phyloP scores from a whole-genome alignment of 2,113 vertebrate species.

The Apteryx mantelli region DNA sequence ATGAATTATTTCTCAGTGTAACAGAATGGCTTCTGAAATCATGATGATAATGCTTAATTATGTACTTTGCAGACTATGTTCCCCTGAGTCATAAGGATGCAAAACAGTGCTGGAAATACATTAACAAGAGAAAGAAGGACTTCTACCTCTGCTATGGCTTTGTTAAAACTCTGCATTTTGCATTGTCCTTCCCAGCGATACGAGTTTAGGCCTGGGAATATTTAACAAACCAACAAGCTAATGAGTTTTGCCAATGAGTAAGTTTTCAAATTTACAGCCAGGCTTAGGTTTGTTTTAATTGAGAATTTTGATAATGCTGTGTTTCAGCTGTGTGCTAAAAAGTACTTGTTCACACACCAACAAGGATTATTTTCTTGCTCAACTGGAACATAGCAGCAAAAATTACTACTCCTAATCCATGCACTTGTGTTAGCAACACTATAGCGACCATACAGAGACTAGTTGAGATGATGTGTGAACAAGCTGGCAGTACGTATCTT shows the following conservation, averaged over 20 bases:
- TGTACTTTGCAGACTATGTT: not conserved
- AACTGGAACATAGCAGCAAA: not conserved
- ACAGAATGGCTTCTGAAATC: conserved; percentile 31
- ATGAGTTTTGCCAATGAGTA: not conserved
- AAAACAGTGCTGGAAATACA: conserved; percentile 27
- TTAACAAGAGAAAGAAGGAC: conserved; percentile 17
- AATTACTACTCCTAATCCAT: not conserved
- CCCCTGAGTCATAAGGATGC: conserved; percentile 55
- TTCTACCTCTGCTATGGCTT: not conserved
- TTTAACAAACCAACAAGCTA: conserved; percentile 15
- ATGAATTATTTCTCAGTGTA: conserved; percentile 1
- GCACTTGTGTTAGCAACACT: not conserved
- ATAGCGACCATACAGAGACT: not conserved
- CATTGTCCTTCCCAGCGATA: not conserved
- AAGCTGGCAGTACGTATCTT: not conserved
- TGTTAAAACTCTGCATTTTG: conserved; percentile 23
- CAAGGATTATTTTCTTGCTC: not conserved
- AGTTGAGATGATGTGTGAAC: not conserved
- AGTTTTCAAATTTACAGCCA: not conserved
- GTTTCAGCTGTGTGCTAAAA: not conserved
- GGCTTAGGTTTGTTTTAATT: not conserved
- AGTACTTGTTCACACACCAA: not conserved
- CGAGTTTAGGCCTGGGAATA: not conserved
- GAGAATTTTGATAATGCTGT: conserved; percentile 1
- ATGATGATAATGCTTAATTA: conserved; percentile 36